Conservation (phyloP, 1,140 invertebrate species). For the Procambarus clarkii region DNA sequence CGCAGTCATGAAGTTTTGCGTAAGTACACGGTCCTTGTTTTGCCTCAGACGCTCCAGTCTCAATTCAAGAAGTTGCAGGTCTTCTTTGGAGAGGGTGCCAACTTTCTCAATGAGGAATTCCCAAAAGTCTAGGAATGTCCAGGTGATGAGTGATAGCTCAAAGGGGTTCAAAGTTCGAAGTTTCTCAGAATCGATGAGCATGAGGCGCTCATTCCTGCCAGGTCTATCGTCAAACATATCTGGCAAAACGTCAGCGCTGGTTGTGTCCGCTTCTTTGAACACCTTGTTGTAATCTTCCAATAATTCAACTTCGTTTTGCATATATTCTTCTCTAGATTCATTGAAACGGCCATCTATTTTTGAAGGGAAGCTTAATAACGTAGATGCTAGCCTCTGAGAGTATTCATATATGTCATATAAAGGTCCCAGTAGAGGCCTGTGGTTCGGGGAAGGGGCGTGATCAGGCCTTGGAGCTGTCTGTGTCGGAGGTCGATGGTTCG, state of each 20-base stretch:
- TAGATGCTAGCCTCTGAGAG: constrained; percentile 56
- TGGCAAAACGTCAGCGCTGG: constrained; percentile 57
- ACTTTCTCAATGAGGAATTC: constrained; percentile 71
- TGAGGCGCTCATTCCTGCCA: constrained; percentile 57
- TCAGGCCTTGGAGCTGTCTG: background rate
- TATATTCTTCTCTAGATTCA: constrained; percentile 47
- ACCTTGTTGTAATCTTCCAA: constrained; percentile 62
- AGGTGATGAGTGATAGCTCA: constrained; percentile 69
- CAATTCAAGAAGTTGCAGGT: constrained; percentile 55
- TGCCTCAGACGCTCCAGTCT: constrained; percentile 47
- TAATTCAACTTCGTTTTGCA: constrained; percentile 44
- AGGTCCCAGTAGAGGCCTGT: constrained; percentile 47
- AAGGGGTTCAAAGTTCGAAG: constrained; percentile 61
- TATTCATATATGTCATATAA: constrained; percentile 69
- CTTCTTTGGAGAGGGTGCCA: constrained; percentile 66
- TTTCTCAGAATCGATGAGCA: constrained; percentile 58
- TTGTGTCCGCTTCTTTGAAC: constrained; percentile 53
- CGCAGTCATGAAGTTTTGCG: constrained; percentile 45
- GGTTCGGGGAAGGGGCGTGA: background rate
- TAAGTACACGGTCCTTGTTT: constrained; percentile 57
- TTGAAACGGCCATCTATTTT: background rate
- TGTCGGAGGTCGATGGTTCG: background rate
- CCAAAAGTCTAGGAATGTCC: constrained; percentile 72
- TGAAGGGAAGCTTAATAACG: constrained; percentile 53
- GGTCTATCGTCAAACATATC: constrained; percentile 64